A percentile compares a stretch with the other conserved stretches of the same genome.
Evolutionary conservation across 1,140 invertebrate species (phyloP).

Genomic region (Papilio polytes): DNA sequence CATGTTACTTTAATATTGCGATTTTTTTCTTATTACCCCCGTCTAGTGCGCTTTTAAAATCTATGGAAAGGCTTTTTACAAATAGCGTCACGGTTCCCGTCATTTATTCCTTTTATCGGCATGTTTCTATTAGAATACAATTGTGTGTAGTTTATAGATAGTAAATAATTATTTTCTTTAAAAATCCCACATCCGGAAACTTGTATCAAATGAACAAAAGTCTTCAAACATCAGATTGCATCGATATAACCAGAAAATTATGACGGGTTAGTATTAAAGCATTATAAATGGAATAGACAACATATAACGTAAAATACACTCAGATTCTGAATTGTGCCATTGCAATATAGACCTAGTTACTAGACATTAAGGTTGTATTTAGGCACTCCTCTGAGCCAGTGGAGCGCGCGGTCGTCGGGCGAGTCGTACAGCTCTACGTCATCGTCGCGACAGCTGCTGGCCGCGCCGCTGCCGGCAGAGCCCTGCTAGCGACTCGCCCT

Average conservation of each 20-base stretch:
- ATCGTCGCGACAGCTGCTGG: constrained; percentile 87
- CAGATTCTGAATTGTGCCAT: background rate
- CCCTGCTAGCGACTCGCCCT: constrained; percentile 57
- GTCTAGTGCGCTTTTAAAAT: background rate
- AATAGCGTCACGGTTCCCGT: background rate
- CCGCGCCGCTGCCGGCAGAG: constrained; percentile 56
- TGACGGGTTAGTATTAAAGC: background rate
- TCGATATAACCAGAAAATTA: too few relatives aligned
- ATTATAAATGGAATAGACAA: background rate
- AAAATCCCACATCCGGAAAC: too few relatives aligned
- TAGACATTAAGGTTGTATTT: constrained; percentile 38
- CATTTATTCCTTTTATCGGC: background rate
- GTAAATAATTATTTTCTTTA: background rate
- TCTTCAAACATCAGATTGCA: too few relatives aligned
- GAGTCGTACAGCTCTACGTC: constrained; percentile 90
- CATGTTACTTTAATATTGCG: background rate
- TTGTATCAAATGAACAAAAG: too few relatives aligned
- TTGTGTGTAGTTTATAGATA: background rate
- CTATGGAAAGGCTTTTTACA: background rate
- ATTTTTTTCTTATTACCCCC: background rate
- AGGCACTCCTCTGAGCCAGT: constrained; percentile 87
- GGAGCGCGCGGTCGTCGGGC: constrained; percentile 88
- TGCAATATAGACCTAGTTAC: background rate
- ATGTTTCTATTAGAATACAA: background rate
- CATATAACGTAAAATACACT: background rate